A percentile compares a stretch with the other conserved stretches of the same genome.
These are phyloP conservation scores for Drosophila littoralis DNA, from an alignment of 1,140 invertebrate species.

Conservation along the genomic window DNA sequence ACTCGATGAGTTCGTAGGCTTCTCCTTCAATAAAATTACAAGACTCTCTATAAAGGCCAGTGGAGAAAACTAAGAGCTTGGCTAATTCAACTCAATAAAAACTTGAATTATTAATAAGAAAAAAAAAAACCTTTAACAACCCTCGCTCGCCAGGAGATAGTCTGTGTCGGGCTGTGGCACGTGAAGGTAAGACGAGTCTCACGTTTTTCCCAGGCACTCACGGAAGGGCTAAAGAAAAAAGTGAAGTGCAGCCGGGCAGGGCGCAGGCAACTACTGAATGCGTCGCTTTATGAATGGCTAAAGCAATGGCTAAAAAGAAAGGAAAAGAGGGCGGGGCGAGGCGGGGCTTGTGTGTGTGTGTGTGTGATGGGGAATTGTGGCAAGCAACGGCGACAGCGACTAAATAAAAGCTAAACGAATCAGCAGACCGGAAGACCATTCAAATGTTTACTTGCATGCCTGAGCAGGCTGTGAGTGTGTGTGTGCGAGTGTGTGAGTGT, in stretches of 20 bases:
- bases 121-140: not conserved
- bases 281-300: conserved; percentile 51
- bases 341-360: too few species aligned
- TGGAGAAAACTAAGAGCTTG: too few species aligned
- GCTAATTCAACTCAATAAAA: too few species aligned
- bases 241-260: conserved; percentile 29
- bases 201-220: conserved; percentile 18
- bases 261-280: conserved; percentile 13
- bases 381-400: conserved; percentile 39
- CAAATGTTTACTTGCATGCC: conserved; percentile 62
- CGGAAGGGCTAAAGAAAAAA: conserved; percentile 28
- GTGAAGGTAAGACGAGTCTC: conserved; percentile 24
- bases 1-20: too few species aligned
- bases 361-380: not conserved
- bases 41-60: too few species aligned
- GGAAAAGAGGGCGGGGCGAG: not conserved
- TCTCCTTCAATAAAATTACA: too few species aligned
- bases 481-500: conserved; percentile 11
- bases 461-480: conserved; percentile 15
- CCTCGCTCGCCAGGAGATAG: conserved; percentile 22
- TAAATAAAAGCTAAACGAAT: conserved; percentile 72
- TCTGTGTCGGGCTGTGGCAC: not conserved
- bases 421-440: conserved; percentile 74
- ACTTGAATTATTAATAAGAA: too few species aligned
- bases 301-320: conserved; percentile 11